phyloP scores from a whole-genome alignment of 2,797 vertebrate genomes.

The Allobates femoralis region DNA sequence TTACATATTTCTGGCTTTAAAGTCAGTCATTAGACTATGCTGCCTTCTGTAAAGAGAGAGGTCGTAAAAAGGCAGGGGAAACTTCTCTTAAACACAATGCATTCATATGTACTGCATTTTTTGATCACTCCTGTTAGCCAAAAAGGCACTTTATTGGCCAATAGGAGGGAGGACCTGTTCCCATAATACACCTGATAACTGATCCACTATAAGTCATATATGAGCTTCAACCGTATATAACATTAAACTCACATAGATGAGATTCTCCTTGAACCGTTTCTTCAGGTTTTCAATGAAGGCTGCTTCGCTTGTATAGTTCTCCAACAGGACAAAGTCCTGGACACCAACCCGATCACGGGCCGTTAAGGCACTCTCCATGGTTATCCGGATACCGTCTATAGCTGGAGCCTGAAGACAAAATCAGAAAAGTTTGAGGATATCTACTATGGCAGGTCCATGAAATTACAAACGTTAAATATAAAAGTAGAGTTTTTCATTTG shows the following conservation, averaged over 20 bases:
- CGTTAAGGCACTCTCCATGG: constrained; percentile 97
- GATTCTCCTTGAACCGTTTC: constrained; percentile 95
- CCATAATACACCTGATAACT: too few relatives aligned
- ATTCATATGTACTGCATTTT: too few relatives aligned
- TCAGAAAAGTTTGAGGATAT: neutral
- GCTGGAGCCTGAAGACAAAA: constrained; percentile 80
- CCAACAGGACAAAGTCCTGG: constrained; percentile 96
- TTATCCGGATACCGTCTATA: constrained; percentile 88
- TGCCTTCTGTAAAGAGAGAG: too few relatives aligned
- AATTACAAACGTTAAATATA: neutral
- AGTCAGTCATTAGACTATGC: too few relatives aligned
- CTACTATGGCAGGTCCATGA: neutral
- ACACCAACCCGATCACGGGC: constrained; percentile 97
- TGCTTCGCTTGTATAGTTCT: constrained; percentile 96
- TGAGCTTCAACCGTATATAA: neutral
- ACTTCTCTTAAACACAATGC: too few relatives aligned
- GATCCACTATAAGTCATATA: neutral
- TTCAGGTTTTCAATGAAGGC: constrained; percentile 96
- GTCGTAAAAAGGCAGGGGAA: too few relatives aligned
- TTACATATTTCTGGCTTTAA: too few relatives aligned
- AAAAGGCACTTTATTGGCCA: too few relatives aligned
- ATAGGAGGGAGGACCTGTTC: too few relatives aligned
- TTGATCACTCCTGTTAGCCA: too few relatives aligned
- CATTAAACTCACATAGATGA: constrained; percentile 90
- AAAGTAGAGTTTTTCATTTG: neutral